Percentiles rank a stretch among this genome's conserved stretches.
phyloP scores from a whole-genome alignment of 2,113 vertebrate species.

The Catharus fuscescens region DNA sequence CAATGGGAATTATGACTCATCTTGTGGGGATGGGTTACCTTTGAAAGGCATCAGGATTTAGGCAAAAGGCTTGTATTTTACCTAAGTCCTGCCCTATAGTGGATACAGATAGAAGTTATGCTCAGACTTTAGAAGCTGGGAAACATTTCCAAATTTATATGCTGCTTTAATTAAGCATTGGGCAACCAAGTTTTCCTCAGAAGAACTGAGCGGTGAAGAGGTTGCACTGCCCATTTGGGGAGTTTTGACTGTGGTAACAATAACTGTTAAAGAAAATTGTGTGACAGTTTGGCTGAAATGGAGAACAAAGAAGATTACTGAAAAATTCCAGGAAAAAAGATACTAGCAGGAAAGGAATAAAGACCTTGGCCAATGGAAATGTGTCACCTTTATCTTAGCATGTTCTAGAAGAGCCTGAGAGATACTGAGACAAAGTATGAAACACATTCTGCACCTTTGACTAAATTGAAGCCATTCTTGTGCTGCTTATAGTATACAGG shows the following conservation, averaged over 20 bases:
- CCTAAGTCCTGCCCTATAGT: not conserved
- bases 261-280: not conserved
- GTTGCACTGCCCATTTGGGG: not conserved
- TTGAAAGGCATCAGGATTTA: not conserved
- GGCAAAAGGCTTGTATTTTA: not conserved
- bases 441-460: not conserved
- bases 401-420: not conserved
- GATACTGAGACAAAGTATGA: not conserved
- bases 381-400: not conserved
- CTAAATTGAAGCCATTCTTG: not conserved
- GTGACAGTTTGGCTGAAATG: not conserved
- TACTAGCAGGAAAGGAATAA: not conserved
- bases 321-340: not conserved
- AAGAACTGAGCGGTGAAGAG: not conserved
- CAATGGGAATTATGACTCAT: not conserved
- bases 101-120: not conserved
- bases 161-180: not conserved
- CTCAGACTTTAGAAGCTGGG: not conserved
- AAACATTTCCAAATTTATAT: not conserved
- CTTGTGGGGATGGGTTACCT: not conserved
- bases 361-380: not conserved
- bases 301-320: not conserved
- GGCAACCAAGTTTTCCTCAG: not conserved
- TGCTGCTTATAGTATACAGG: not conserved
- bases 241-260: not conserved